A percentile compares a stretch with the other conserved stretches of the same genome.
phyloP scores from a whole-genome alignment of 1,140 invertebrate genomes.

The Drosophila malerkotliana region DNA sequence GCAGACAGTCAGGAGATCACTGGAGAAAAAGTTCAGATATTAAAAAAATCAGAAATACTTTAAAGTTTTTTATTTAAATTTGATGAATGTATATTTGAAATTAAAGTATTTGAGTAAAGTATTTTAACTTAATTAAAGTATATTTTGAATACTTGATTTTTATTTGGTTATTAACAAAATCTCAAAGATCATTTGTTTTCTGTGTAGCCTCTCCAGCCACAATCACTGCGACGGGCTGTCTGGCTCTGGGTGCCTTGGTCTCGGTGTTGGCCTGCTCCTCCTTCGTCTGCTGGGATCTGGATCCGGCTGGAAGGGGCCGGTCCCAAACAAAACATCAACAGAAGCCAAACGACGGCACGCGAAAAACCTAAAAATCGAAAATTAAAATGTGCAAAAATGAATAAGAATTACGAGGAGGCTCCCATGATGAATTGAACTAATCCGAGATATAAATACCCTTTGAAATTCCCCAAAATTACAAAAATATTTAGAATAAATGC shows the following conservation, averaged over 20 bases:
- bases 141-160: no score
- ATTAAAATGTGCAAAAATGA: slow-evolving; percentile 71
- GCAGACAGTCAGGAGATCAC: background rate
- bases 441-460: slow-evolving; percentile 20
- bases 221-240: slow-evolving; percentile 64
- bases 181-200: background rate
- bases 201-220: slow-evolving; percentile 10
- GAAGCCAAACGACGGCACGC: slow-evolving; percentile 78
- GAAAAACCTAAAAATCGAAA: slow-evolving; percentile 75
- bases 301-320: slow-evolving; percentile 58
- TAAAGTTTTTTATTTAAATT: no score
- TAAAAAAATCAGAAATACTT: background rate
- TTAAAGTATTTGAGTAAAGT: no score
- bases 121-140: no score
- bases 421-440: background rate
- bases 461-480: background rate
- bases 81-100: no score
- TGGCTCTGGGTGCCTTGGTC: slow-evolving; percentile 61
- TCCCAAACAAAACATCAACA: slow-evolving; percentile 40
- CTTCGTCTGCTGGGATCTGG: slow-evolving; percentile 42
- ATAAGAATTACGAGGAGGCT: slow-evolving; percentile 51
- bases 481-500: no score
- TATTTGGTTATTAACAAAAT: no score
- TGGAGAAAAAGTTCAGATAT: background rate
- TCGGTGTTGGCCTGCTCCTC: slow-evolving; percentile 29